A percentile compares a stretch with the other conserved stretches of the same genome.
Conservation (phyloP, 92 coral and sea anemone species). For the Zoanthus gigantus region DNA sequence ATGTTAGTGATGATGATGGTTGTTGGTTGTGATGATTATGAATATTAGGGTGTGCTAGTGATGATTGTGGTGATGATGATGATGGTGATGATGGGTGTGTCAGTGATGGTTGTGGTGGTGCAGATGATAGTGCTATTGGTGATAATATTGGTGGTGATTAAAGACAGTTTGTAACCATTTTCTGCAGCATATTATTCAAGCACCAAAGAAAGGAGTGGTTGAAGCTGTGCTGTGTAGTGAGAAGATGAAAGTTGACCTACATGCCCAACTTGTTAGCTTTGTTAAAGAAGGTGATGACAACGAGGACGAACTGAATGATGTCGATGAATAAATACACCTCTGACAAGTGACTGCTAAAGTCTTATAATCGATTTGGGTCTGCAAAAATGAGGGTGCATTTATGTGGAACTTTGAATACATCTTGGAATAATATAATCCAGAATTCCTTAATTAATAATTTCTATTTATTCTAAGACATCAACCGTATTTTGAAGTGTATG, state of each 20-base stretch:
- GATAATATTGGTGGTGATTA: neutral
- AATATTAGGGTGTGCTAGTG: no score
- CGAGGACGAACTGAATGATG: conserved; percentile 48
- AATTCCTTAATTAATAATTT: no score
- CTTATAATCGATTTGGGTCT: no score
- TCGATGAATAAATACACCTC: conserved; percentile 13
- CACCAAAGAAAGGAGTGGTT: conserved; percentile 92
- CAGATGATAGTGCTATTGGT: no score
- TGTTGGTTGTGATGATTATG: no score
- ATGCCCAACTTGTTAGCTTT: conserved; percentile 87
- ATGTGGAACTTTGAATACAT: neutral
- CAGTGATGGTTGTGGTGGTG: no score
- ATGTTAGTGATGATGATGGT: no score
- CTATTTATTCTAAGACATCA: no score
- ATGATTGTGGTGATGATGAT: no score
- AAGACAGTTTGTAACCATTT: neutral
- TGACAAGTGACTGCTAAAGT: neutral
- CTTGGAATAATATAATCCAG: no score
- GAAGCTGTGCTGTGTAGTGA: conserved; percentile 75
- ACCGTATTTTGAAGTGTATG: no score
- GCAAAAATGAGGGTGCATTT: neutral
- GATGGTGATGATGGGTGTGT: no score
- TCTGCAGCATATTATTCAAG: conserved; percentile 88
- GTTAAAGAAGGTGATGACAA: conserved; percentile 58
- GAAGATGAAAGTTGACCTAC: conserved; percentile 83